phyloP scores from a whole-genome alignment of 2,797 vertebrate genomes.

The Meriones psammophilus region DNA sequence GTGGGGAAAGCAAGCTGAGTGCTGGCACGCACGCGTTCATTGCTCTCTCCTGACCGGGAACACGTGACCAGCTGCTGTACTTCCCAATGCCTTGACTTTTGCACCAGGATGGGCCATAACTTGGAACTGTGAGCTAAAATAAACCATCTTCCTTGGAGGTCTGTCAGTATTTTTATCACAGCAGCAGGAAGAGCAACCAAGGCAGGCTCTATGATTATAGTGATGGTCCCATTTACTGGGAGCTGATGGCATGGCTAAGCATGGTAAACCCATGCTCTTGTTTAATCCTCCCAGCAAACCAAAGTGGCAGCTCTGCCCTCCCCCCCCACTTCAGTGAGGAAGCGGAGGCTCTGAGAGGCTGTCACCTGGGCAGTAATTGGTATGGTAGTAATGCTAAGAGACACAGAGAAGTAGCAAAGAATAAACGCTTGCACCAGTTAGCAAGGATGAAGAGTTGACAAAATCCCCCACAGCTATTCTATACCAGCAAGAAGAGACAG shows the following conservation, averaged over 20 bases:
- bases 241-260: rapidly evolving
- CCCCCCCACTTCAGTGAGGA: neutral
- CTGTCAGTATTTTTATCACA: neutral
- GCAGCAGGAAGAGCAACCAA: neutral
- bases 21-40: too few relatives aligned
- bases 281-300: neutral
- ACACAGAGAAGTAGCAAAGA: neutral
- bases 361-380: neutral
- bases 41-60: neutral
- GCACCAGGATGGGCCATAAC: too few relatives aligned
- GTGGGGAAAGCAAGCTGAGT: neutral
- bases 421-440: neutral
- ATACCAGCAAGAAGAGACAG: constrained; percentile 29
- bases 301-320: neutral
- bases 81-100: neutral
- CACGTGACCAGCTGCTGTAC: neutral
- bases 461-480: neutral
- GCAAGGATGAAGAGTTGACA: neutral
- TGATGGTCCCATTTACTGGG: rapidly evolving
- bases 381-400: neutral
- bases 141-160: neutral
- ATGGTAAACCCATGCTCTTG: rapidly evolving
- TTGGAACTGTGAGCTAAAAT: neutral
- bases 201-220: neutral
- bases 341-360: neutral